Base-by-base conservation (phyloP, 2,797 vertebrate species). In the Coregonus suidteri region DNA sequence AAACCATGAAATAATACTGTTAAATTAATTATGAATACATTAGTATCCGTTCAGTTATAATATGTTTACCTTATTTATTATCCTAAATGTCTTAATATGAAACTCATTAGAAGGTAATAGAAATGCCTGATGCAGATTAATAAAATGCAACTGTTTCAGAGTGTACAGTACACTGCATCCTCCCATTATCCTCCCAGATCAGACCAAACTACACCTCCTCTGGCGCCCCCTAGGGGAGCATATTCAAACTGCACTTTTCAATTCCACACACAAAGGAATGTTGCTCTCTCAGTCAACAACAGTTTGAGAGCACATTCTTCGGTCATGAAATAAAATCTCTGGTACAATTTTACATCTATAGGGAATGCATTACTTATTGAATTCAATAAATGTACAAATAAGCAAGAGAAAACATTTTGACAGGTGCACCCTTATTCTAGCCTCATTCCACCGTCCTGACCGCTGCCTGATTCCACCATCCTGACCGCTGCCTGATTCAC, bases 141-240 rank as follows among this genome's bases (percentile, higher is more conserved):
- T 31, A 56, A 41, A 71, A 75, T 74, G 35, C 34, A 34, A 53
- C 71, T 75, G 79, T 73, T 73, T 76, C 71, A 76, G 16, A 74
- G 54, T n/a, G 75, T 31, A 75, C 76, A 71, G 69, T 51, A 9
- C 6, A 25, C 3, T 1, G 25, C 1, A 65, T 11, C 34, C 54
- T 59, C n/a, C 4, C 2, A n/a, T 59, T 16, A 4, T 18, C 3
- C 53, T 59, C n/a, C 15, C 2, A 18, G n/a, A 2, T 59, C 15
- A 1, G 14, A 13, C 3, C 16, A 70, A 88, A 81, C 75, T 73
- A 9, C 30, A 78, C 84, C 78, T 82, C 71, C 89, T 93, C 83
- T 91, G 85, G 78, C 85, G 78, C 91, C 93, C 90, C 31, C 31
- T 34, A 34, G 35, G 35, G 35, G 35, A 4, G 35, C 35, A 35